Evolutionary conservation across 92 coral and sea anemone genomes (phyloP).

Genomic region (Bergia sp.): DNA sequence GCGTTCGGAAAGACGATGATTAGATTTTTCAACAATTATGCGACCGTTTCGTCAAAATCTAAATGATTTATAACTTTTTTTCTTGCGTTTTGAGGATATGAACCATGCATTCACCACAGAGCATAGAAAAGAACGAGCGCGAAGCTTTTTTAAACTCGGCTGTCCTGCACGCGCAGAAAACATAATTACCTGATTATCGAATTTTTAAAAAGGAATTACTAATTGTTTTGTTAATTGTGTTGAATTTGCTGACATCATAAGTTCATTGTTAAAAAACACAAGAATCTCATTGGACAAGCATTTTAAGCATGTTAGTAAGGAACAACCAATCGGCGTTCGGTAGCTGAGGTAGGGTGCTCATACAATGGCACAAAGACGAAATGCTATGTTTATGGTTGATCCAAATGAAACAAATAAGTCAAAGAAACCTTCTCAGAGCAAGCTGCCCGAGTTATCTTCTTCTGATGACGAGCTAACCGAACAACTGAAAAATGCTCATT

Average conservation of each 20-base stretch:
- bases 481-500: background rate
- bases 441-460: conserved; percentile 8
- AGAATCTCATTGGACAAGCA: background rate
- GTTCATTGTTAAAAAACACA: background rate
- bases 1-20: no score
- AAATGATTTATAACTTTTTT: no score
- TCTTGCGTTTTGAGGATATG: no score
- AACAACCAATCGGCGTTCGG: background rate
- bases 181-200: background rate
- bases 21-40: no score
- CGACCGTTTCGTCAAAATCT: no score
- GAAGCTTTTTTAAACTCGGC: background rate
- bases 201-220: no score
- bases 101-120: no score
- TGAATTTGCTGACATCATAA: conserved; percentile 37
- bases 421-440: background rate
- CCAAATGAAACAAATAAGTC: background rate
- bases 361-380: conserved; percentile 29
- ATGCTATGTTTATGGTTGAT: conserved; percentile 17
- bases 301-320: background rate
- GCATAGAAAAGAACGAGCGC: no score
- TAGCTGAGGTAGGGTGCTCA: background rate
- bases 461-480: background rate
- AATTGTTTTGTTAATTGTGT: background rate
- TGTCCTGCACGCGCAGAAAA: background rate